These are phyloP conservation scores for Coluber constrictor DNA, from an alignment of 2,797 vertebrate species.

Conservation along the genomic window DNA sequence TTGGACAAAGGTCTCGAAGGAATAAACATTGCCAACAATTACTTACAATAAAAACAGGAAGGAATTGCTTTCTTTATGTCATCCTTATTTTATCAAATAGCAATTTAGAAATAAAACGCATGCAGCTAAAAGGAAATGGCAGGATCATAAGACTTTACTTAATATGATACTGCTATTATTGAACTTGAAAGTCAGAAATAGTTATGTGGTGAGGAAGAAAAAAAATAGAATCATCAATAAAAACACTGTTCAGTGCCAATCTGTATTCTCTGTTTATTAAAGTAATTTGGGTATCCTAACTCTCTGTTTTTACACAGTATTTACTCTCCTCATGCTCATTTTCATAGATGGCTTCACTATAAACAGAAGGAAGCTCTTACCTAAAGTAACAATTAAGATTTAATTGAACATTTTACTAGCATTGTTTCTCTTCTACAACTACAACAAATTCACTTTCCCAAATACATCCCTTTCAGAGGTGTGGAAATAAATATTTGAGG, in stretches of 20 bases:
- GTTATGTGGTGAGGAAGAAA: too few relatives aligned
- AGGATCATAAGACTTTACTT: background rate
- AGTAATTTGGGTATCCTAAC: background rate
- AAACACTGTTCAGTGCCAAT: background rate
- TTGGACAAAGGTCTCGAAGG: slow-evolving; percentile 3
- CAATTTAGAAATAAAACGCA: background rate
- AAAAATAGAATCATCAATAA: background rate
- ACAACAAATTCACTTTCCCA: background rate
- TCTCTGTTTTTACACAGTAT: background rate
- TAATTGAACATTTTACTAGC: background rate
- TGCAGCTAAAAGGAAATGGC: background rate
- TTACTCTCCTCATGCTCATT: background rate
- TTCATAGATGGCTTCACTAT: background rate
- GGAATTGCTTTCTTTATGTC: background rate
- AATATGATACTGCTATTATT: background rate
- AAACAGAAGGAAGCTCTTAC: background rate
- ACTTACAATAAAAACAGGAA: slow-evolving; percentile 30
- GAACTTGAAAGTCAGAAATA: background rate
- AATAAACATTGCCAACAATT: slow-evolving; percentile 18
- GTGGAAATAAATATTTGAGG: background rate
- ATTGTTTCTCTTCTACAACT: background rate
- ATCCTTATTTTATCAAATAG: accelerated
- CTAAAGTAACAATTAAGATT: background rate
- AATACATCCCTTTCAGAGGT: background rate
- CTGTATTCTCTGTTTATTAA: background rate